Conservation (phyloP, 2,797 vertebrate genomes). For the Rhabdophis nuchalis region DNA sequence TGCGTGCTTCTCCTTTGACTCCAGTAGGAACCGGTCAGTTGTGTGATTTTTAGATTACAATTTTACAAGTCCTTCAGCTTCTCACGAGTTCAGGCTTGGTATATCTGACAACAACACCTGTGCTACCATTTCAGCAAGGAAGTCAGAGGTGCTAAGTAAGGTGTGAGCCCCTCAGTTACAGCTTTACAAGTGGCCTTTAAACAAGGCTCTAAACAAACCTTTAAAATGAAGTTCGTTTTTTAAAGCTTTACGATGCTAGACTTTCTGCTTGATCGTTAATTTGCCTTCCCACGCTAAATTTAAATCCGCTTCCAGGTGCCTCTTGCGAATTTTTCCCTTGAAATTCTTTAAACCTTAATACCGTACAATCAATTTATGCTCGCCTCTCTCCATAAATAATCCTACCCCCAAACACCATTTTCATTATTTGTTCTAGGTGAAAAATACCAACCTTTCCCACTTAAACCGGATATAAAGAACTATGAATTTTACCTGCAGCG, state of each 20-base stretch:
- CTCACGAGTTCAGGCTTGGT: constrained; percentile 2
- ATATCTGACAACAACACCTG: neutral
- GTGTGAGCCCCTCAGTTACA: neutral
- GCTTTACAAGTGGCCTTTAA: neutral
- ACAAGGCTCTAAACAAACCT: constrained; percentile 10
- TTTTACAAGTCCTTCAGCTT: neutral
- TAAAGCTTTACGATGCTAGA: constrained; percentile 2
- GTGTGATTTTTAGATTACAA: neutral
- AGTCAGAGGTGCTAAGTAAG: neutral
- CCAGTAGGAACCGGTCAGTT: neutral
- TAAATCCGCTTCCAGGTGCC: neutral
- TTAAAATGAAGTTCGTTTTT: neutral
- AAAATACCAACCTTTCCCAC: constrained; percentile 17
- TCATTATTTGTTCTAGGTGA: neutral
- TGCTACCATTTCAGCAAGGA: constrained; percentile 1
- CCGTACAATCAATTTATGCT: neutral
- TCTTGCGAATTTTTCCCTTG: constrained; percentile 8
- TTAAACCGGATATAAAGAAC: constrained; percentile 6
- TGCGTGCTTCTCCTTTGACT: neutral
- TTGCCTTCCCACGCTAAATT: constrained; percentile 21
- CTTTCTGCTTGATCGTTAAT: constrained; percentile 23
- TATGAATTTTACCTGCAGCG: neutral
- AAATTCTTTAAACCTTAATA: constrained; percentile 17
- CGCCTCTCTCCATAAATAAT: constrained; percentile 30
- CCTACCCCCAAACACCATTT: neutral